Percentiles rank a stretch among this genome's conserved stretches.
Evolutionary conservation across 2,113 vertebrate genomes (phyloP).

Genomic region (Dromaius novaehollandiae): DNA sequence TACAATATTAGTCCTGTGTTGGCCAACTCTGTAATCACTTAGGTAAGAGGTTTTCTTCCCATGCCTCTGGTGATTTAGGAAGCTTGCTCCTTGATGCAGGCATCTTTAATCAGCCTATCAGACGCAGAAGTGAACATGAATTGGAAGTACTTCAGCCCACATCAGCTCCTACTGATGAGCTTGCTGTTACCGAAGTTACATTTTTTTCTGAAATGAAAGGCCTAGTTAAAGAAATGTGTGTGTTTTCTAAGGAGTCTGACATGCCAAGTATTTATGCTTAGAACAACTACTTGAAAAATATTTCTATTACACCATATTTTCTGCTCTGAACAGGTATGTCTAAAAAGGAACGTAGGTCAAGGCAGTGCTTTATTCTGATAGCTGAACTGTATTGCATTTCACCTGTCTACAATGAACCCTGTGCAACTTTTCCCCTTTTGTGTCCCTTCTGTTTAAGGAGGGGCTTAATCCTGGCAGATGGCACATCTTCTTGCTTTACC

Average conservation of each 20-base stretch:
- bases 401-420: not conserved
- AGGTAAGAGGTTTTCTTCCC: not conserved
- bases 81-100: not conserved
- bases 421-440: not conserved
- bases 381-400: not conserved
- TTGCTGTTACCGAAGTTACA: not conserved
- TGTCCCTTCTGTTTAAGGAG: not conserved
- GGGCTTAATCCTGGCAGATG: not conserved
- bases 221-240: not conserved
- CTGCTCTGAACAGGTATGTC: not conserved
- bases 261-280: not conserved
- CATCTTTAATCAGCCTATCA: not conserved
- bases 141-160: not conserved
- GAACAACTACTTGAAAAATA: not conserved
- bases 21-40: not conserved
- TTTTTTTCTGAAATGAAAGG: not conserved
- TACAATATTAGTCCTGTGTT: not conserved
- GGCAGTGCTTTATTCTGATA: not conserved
- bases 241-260: not conserved
- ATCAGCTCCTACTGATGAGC: not conserved
- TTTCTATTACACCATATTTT: not conserved
- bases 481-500: not conserved
- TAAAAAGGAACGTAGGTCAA: not conserved
- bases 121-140: not conserved
- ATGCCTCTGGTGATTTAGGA: not conserved